Evolutionary conservation across 2,113 vertebrate species (phyloP).

Genomic region (Oreotrochilus melanogaster): DNA sequence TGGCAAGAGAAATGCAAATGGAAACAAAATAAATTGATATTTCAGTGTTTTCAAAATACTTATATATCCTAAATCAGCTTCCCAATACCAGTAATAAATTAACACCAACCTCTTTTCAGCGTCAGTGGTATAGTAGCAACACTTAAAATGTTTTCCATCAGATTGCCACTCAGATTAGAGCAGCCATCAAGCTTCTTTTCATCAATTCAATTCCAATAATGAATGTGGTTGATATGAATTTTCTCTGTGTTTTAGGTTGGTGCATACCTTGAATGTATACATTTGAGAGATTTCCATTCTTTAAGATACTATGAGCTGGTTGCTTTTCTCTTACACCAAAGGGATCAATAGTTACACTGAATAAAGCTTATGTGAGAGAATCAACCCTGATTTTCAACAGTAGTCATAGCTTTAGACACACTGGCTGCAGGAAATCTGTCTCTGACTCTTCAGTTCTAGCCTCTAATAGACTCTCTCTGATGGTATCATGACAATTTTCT

Average conservation of each 20-base stretch:
- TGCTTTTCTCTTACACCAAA: neutral
- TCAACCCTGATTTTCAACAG: slow-evolving; percentile 5
- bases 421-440: neutral
- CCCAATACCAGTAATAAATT: neutral
- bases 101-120: neutral
- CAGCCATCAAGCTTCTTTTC: neutral
- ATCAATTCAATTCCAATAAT: neutral
- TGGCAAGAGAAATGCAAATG: neutral
- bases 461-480: neutral
- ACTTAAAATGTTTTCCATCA: neutral
- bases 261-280: neutral
- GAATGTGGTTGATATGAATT: neutral
- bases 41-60: neutral
- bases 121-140: neutral
- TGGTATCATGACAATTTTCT: slow-evolving; percentile 17
- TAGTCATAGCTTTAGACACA: neutral
- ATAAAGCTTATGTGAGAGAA: slow-evolving; percentile 4
- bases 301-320: neutral
- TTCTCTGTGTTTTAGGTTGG: neutral
- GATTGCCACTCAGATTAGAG: neutral
- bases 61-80: neutral
- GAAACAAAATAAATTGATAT: neutral
- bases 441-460: slow-evolving; percentile 1
- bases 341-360: neutral
- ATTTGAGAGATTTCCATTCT: neutral